These are phyloP conservation scores for Athene noctua DNA, from an alignment of 2,113 vertebrate genomes.

Conservation along the genomic window DNA sequence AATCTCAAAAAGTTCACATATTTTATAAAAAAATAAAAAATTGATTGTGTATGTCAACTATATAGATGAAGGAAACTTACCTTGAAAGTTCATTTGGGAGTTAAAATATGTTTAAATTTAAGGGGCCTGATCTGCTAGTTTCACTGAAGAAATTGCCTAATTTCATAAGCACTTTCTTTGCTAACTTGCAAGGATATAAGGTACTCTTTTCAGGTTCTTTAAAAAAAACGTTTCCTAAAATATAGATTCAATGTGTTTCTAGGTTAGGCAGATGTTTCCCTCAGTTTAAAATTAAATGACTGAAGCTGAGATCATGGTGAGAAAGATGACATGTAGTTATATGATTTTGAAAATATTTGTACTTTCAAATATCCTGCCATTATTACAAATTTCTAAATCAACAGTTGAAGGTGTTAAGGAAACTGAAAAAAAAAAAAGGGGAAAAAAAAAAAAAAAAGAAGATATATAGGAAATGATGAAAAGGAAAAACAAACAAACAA, in stretches of 20 bases:
- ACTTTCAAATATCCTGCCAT: not conserved
- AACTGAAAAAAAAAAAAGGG: not conserved
- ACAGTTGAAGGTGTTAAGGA: not conserved
- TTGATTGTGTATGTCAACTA: not conserved
- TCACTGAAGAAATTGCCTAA: not conserved
- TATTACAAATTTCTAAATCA: not conserved
- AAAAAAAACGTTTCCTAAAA: not conserved
- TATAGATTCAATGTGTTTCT: not conserved
- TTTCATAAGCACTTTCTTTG: not conserved
- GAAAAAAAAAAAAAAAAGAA: not conserved
- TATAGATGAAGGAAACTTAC: not conserved
- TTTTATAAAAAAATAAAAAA: not conserved
- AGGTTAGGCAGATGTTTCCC: not conserved
- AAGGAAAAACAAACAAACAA: not conserved
- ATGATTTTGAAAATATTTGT: not conserved
- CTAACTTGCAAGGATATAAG: not conserved
- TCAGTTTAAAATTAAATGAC: not conserved
- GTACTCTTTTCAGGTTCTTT: fast-evolving
- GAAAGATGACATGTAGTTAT: not conserved
- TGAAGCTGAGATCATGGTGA: not conserved
- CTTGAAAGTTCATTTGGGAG: not conserved
- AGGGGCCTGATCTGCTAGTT: not conserved
- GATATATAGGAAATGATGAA: not conserved
- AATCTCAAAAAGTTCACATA: not conserved
- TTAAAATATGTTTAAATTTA: not conserved